Conservation (phyloP, 92 coral and sea anemone species). For the Pocillopora grandis region DNA sequence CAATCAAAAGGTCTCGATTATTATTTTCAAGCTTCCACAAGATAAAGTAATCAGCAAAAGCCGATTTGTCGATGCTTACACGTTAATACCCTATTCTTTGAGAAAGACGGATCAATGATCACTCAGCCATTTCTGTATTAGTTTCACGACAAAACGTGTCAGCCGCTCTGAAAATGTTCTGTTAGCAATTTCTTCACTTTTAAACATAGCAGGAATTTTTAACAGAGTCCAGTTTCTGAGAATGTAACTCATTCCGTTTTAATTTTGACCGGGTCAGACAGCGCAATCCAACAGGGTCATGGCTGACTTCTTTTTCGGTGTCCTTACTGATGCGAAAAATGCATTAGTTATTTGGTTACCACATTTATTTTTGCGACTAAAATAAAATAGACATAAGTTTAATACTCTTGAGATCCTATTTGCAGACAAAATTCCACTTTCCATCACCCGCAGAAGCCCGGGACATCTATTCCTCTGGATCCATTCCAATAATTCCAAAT, state of each 20-base stretch:
- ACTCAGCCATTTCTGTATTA: not conserved
- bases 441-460: not conserved
- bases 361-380: not conserved
- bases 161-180: too few relatives aligned
- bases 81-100: not conserved
- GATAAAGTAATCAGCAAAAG: constrained; percentile 1
- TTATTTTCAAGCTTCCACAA: not conserved
- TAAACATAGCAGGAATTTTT: too few relatives aligned
- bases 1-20: not conserved
- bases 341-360: constrained; percentile 6
- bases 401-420: not conserved
- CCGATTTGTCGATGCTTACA: constrained; percentile 22
- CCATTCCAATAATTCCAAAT: constrained; percentile 27
- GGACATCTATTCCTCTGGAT: not conserved
- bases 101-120: constrained; percentile 9
- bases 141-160: not conserved
- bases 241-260: not conserved
- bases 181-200: not conserved
- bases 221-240: not conserved
- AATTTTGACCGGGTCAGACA: not conserved
- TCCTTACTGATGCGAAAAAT: not conserved
- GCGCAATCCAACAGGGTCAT: not conserved
- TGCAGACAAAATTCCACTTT: not conserved
- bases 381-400: not conserved
- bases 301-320: not conserved